Base-by-base conservation (phyloP, 2,888 invertebrate genomes). In the Stenodema calcarata region DNA sequence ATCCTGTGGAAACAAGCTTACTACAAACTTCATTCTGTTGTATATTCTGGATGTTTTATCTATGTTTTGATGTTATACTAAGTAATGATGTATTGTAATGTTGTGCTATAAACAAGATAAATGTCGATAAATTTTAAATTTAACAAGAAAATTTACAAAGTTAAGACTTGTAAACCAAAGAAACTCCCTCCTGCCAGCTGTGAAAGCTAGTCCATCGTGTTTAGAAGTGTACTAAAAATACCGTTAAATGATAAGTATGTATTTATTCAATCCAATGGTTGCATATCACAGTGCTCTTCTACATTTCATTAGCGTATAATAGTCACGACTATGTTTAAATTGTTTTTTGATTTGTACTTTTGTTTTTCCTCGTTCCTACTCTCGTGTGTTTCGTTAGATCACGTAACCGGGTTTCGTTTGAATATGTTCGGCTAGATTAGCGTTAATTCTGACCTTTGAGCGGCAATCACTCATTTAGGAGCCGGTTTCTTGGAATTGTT, bases 101-200 rank as follows among this genome's bases (percentile, higher is more conserved):
- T 62, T 62, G 62, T 62, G 62, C 62, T 62, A 62, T 23, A 23
- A 62, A 62, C 62, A 62, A 62, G 18, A 23, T 62, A 23, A 62
- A 62, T 62, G 62, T 62, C 62, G 62, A 23, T 62, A 62, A 50
- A 23, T 62, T 35, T 23, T 62, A 62, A 62, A 62, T 11, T 23
- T 23, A 23, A 62, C 23, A 35, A 35, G 7, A 4, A 62, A 62
- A 80, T 47, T 80, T 54, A 80, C 80, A 54, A 80, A 47, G 62
- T 82, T 73, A 47, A 47, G 73, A 75, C 75, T 84, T 84, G 84
- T 84, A 81, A 86, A 86, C 86, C 86, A 86, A 86, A 86, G 86
- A 86, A 86, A 86, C 54, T 70, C 81, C 86, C 86, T 86, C 81
- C 81, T 81, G 69, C 80, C 80, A 80, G 70, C 80, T 86, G 80